Base-by-base conservation (phyloP, 2,113 vertebrate genomes). In the Microcebus griseorufus region DNA sequence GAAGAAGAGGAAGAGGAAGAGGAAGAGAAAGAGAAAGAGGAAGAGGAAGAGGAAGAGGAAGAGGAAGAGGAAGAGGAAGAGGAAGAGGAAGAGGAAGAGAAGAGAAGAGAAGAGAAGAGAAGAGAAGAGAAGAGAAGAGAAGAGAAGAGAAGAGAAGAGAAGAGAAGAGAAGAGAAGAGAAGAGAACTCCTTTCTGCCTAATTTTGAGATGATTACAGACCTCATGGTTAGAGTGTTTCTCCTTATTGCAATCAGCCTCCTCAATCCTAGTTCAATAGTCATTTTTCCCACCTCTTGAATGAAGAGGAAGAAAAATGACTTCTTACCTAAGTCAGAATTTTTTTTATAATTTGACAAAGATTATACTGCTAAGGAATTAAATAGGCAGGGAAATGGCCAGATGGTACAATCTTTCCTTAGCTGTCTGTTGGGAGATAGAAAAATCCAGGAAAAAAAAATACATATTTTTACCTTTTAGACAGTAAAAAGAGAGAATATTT, bases 181-280 rank as follows among this genome's bases (percentile, higher is more conserved):
- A 60, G 72, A 93, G 81, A 82, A 9, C 9, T 20, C 27, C 16
- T 70, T 51, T 53, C 80, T 90, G 5, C 3, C 25, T 42, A 9
- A n/a, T 25, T 39, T 4, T 29, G 62, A 27, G 16, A 29, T 16
- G 27, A 5, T 29, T 39, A 3, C 0, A 65, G 5, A 55, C 9
- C n/a, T 29, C 37, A 20, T 22, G 18, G 16, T 48, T 48, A 48
- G 9, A 25, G 13, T 17, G 20, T 32, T 17, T 72, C 37, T 65
- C 16, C 39, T 3, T 22, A 3, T 2, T 4, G 0, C 3, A 39
- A 32, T 2, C 29, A 3, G 6, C 17, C 6, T 67, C 14, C 25
- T 48, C 17, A 17, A 22, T 14, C 53, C 55, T 25, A 22, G 2
- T 42, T 16, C 60, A 32, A 48, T 3, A 78, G 29, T 11, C 55